Conservation (phyloP, 1,140 invertebrate species). For the Neoseiulus cucumeris region DNA sequence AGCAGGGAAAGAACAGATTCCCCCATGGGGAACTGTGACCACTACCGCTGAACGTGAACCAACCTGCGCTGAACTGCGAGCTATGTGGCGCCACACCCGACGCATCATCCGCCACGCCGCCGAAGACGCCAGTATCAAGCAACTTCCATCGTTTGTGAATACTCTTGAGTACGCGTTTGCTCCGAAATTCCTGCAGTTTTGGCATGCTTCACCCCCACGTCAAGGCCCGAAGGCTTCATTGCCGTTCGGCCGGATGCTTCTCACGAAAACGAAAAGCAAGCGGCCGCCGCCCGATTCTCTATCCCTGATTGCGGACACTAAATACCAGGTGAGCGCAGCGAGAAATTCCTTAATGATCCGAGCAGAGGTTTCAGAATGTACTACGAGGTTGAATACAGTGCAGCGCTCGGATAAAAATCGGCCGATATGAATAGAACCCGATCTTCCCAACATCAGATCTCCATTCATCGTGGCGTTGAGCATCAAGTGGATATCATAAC, state of each 20-base stretch:
- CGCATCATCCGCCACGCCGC: conserved; percentile 62
- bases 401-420: too few relatives aligned
- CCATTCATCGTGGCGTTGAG: too few relatives aligned
- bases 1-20: too few relatives aligned
- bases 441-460: too few relatives aligned
- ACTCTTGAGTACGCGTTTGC: conserved; percentile 7
- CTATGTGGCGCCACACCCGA: conserved; percentile 77
- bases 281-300: conserved; percentile 6
- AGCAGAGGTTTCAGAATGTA: too few relatives aligned
- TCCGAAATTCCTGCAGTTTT: conserved; percentile 1
- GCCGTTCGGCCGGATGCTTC: background rate
- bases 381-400: too few relatives aligned
- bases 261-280: conserved; percentile 10
- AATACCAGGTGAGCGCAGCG: background rate
- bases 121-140: conserved; percentile 34
- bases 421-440: too few relatives aligned
- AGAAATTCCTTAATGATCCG: background rate
- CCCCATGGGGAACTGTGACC: background rate
- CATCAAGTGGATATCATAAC: too few relatives aligned
- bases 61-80: conserved; percentile 58
- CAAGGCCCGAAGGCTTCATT: background rate
- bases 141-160: background rate
- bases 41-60: conserved; percentile 36
- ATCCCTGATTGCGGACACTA: background rate
- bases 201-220: background rate